A percentile compares a stretch with the other conserved stretches of the same genome.
Evolutionary conservation across 2,888 invertebrate genomes (phyloP).

Genomic region (Zaprionus obscuricornis): DNA sequence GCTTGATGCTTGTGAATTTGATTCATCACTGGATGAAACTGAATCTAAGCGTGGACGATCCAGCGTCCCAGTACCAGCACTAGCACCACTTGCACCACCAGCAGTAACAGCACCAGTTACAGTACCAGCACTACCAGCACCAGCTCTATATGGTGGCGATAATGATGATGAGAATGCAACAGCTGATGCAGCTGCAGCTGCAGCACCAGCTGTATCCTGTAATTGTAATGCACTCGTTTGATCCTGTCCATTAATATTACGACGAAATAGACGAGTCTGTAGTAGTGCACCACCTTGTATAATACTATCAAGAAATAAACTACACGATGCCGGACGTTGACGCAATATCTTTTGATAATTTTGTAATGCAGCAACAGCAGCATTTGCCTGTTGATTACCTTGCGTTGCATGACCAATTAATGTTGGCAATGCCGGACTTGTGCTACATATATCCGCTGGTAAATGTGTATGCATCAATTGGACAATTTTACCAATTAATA

Average conservation of each 20-base stretch:
- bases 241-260: slow-evolving; percentile 82
- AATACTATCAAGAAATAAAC: slow-evolving; percentile 92
- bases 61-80: slow-evolving; percentile 51
- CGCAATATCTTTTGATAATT: slow-evolving; percentile 92
- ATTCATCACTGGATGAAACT: slow-evolving; percentile 84
- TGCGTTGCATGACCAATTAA: slow-evolving; percentile 91
- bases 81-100: too few relatives aligned
- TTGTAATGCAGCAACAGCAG: slow-evolving; percentile 91
- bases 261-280: slow-evolving; percentile 82
- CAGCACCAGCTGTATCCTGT: slow-evolving; percentile 49
- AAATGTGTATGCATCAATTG: slow-evolving; percentile 93
- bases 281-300: slow-evolving; percentile 85
- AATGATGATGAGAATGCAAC: slow-evolving; percentile 11
- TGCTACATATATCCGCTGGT: slow-evolving; percentile 93
- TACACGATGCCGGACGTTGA: slow-evolving; percentile 91
- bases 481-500: slow-evolving; percentile 93
- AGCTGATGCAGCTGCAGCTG: slow-evolving; percentile 22
- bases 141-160: background rate
- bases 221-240: slow-evolving; percentile 43
- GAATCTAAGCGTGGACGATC: slow-evolving; percentile 84
- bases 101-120: too few relatives aligned
- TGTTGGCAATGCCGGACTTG: slow-evolving; percentile 92
- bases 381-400: slow-evolving; percentile 91
- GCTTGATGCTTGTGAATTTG: slow-evolving; percentile 77
- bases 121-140: too few relatives aligned